Percentiles rank a stretch among this genome's conserved stretches.
These are phyloP conservation scores for Thereva nobilitata DNA, from an alignment of 2,888 invertebrate genomes.

Conservation along the genomic window DNA sequence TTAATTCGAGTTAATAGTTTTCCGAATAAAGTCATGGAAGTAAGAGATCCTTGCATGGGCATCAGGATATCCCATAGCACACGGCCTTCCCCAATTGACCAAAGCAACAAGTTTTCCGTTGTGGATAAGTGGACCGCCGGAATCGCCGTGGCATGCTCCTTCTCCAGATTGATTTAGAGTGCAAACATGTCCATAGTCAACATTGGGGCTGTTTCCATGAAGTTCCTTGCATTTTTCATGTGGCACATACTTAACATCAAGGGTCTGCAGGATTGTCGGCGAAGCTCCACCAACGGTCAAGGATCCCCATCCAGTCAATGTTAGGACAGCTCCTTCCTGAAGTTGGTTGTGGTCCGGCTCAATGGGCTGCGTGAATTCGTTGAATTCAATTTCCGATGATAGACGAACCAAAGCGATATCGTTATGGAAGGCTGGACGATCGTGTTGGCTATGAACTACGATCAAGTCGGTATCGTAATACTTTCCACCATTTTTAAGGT, in stretches of 20 bases:
- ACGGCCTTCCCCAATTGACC: constrained; percentile 55
- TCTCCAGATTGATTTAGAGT: constrained; percentile 63
- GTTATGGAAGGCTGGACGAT: constrained; percentile 55
- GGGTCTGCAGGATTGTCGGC: constrained; percentile 63
- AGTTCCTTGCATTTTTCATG: constrained; percentile 62
- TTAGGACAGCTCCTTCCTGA: constrained; percentile 57
- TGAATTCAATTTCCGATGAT: constrained; percentile 61
- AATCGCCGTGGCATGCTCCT: constrained; percentile 58
- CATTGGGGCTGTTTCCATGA: constrained; percentile 58
- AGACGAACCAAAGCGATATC: constrained; percentile 73
- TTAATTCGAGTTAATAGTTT: constrained; percentile 40
- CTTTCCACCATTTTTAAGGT: constrained; percentile 26
- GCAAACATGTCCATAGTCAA: constrained; percentile 62
- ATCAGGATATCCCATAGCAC: constrained; percentile 54
- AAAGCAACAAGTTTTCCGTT: constrained; percentile 52
- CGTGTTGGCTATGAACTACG: background rate
- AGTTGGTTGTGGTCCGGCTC: constrained; percentile 55
- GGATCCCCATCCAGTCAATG: constrained; percentile 66
- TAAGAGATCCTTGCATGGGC: constrained; percentile 51
- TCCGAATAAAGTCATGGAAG: constrained; percentile 52
- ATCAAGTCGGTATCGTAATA: background rate
- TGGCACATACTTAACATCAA: constrained; percentile 62
- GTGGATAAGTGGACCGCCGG: constrained; percentile 51
- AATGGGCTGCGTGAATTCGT: constrained; percentile 61
- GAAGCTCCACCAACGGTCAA: constrained; percentile 57